These are phyloP conservation scores for Camponotus vicinus DNA, from an alignment of 1,140 invertebrate species.

Conservation along the genomic window DNA sequence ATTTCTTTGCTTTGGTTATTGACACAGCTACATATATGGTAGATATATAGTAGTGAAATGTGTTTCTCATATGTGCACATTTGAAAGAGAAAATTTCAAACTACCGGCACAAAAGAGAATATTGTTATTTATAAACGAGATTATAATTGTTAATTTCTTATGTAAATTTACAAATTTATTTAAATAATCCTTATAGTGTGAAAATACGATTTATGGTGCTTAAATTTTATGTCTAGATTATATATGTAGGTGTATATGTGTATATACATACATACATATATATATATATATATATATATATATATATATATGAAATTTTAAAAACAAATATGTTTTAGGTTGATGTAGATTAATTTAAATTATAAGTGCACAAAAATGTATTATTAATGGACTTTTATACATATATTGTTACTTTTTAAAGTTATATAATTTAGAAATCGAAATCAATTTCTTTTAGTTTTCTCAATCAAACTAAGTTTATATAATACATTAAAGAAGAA, in stretches of 20 bases:
- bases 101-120: slow-evolving; percentile 66
- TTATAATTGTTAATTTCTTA: slow-evolving; percentile 34
- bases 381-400: not conserved
- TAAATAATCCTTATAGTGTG: not conserved
- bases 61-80: slow-evolving; percentile 33
- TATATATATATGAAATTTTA: not conserved
- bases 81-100: slow-evolving; percentile 57
- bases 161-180: slow-evolving; percentile 24
- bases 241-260: not conserved
- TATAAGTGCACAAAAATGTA: not conserved
- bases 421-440: not conserved
- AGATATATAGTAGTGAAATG: slow-evolving; percentile 49
- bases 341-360: slow-evolving; percentile 16
- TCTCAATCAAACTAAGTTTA: not conserved
- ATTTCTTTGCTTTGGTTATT: slow-evolving; percentile 75
- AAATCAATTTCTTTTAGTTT: not conserved
- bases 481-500: not conserved
- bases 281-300: too few species aligned
- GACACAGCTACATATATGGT: slow-evolving; percentile 16
- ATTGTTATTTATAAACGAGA: not conserved
- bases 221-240: slow-evolving; percentile 32
- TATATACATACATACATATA: too few species aligned
- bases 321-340: slow-evolving; percentile 34
- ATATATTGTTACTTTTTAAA: not conserved
- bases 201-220: slow-evolving; percentile 10